phyloP scores from a whole-genome alignment of 2,888 invertebrate genomes.

The Pristionchus maxplancki region DNA sequence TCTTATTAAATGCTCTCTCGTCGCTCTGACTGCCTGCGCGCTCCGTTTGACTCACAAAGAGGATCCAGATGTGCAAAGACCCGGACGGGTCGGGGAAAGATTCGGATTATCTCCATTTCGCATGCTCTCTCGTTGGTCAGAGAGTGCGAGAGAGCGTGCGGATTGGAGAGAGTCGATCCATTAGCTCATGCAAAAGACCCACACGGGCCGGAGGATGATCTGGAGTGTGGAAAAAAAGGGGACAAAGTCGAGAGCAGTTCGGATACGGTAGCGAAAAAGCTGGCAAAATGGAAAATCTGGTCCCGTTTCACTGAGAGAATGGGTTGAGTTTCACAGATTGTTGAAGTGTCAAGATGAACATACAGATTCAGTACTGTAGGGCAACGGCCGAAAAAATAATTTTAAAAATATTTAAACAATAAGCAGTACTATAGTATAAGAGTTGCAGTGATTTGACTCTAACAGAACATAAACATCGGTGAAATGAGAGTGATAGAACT shows the following conservation, averaged over 20 bases:
- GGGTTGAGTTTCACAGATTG: too few relatives aligned
- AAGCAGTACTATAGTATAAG: too few relatives aligned
- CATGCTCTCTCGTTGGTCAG: background rate
- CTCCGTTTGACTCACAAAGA: conserved; percentile 6
- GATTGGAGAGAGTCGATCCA: background rate
- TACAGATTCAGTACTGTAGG: too few relatives aligned
- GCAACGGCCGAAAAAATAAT: too few relatives aligned
- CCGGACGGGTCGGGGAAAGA: background rate
- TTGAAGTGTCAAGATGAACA: too few relatives aligned
- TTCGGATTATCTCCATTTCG: background rate
- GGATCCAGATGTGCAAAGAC: background rate
- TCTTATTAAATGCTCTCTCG: background rate
- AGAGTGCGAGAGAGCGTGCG: background rate
- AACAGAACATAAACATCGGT: too few relatives aligned
- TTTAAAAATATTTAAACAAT: too few relatives aligned
- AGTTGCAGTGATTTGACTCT: too few relatives aligned
- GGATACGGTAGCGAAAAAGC: background rate
- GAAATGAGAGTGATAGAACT: too few relatives aligned
- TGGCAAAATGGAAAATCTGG: too few relatives aligned
- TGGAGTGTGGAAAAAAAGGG: background rate
- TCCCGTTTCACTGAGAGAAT: too few relatives aligned
- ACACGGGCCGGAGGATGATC: background rate
- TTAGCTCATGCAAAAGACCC: too few relatives aligned
- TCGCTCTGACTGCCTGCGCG: background rate
- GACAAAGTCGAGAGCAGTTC: background rate